Evolutionary conservation across 2,888 invertebrate species (phyloP).

Genomic region (Patella depressa): DNA sequence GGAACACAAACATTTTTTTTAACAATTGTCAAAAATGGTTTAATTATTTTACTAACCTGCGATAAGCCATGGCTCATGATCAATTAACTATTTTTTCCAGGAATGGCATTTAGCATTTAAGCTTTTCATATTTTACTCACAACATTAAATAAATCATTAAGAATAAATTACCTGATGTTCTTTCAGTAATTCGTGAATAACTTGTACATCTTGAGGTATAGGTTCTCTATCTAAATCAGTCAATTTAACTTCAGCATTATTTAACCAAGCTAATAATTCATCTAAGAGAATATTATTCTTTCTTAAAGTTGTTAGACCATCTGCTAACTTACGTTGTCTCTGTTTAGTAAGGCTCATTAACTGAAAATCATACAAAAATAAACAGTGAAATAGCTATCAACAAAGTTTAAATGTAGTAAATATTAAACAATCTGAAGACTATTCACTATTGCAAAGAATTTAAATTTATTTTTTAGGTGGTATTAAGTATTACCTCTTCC

Average conservation of each 20-base stretch:
- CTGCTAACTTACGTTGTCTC: conserved; percentile 80
- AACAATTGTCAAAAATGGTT: too few relatives aligned
- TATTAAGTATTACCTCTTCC: conserved; percentile 72
- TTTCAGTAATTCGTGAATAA: conserved; percentile 78
- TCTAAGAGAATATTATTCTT: conserved; percentile 91
- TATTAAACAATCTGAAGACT: too few relatives aligned
- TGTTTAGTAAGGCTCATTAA: conserved; percentile 87
- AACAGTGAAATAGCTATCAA: too few relatives aligned
- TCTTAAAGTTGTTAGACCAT: conserved; percentile 84
- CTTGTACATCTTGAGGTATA: conserved; percentile 89
- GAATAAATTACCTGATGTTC: conserved; percentile 63
- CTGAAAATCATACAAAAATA: conserved; percentile 48
- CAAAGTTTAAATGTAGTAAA: too few relatives aligned
- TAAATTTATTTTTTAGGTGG: neutral
- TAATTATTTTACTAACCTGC: too few relatives aligned
- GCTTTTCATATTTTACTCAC: too few relatives aligned
- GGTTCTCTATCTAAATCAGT: conserved; percentile 87
- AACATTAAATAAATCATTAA: too few relatives aligned
- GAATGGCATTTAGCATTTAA: neutral
- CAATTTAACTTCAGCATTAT: conserved; percentile 88
- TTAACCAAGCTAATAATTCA: conserved; percentile 94
- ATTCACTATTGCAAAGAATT: too few relatives aligned
- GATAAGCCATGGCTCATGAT: neutral
- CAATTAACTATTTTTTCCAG: neutral
- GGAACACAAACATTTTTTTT: too few relatives aligned